These are phyloP conservation scores for Catharus ustulatus DNA, from an alignment of 2,797 vertebrate species.

Conservation along the genomic window DNA sequence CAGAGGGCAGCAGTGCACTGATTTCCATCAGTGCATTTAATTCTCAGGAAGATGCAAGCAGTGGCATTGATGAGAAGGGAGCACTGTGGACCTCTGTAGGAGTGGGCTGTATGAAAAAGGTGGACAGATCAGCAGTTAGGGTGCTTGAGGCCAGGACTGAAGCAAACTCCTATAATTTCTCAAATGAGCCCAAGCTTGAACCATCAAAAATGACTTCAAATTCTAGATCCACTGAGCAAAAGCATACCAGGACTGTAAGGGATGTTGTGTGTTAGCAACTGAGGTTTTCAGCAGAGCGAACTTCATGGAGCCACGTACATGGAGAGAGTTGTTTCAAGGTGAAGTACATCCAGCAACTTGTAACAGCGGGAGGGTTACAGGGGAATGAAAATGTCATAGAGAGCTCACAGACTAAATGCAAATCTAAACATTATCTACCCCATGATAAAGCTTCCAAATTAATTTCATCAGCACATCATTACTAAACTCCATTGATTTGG, in stretches of 20 bases:
- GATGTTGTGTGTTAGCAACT: fast-evolving
- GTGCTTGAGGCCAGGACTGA: neutral
- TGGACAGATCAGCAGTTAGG: neutral
- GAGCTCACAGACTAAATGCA: neutral
- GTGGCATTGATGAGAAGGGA: neutral
- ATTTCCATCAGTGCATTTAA: neutral
- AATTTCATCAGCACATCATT: constrained; percentile 8
- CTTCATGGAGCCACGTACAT: fast-evolving
- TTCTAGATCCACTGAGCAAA: neutral
- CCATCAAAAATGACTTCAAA: neutral
- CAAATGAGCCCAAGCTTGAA: neutral
- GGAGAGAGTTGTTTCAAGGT: neutral
- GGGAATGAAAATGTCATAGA: neutral
- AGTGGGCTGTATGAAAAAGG: fast-evolving
- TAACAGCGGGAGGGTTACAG: fast-evolving
- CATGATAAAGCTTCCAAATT: neutral
- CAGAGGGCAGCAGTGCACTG: neutral
- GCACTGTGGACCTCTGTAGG: neutral
- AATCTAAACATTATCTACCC: neutral
- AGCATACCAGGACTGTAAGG: neutral
- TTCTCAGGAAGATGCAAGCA: neutral
- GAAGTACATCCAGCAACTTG: neutral
- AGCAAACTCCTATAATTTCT: neutral
- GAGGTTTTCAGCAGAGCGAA: neutral
- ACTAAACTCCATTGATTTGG: constrained; percentile 28